These are phyloP conservation scores for Anthoscopus minutus DNA, from an alignment of 2,113 vertebrate genomes.

Conservation along the genomic window DNA sequence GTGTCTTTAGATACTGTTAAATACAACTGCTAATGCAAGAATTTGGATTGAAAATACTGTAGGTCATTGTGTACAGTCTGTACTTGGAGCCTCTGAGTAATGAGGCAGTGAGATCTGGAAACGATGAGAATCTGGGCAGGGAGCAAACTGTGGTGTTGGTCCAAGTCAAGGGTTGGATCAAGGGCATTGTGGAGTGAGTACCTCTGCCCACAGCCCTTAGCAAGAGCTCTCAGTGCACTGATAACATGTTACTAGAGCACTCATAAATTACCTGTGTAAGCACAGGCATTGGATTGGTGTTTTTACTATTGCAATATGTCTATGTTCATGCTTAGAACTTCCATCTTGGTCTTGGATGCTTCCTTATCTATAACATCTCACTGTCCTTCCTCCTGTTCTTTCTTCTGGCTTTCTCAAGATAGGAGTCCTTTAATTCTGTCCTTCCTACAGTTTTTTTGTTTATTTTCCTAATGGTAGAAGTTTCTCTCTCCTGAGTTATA, in stretches of 20 bases:
- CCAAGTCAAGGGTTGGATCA: not conserved
- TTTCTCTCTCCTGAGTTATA: not conserved
- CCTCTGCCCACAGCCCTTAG: not conserved
- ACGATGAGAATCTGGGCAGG: not conserved
- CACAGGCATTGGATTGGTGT: not conserved
- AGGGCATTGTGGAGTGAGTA: not conserved
- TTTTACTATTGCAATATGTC: not conserved
- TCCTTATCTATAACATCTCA: not conserved
- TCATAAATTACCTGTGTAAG: not conserved
- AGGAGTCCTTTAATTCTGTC: not conserved
- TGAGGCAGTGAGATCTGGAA: not conserved
- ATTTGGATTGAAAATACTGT: not conserved
- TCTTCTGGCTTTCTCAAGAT: not conserved
- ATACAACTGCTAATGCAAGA: not conserved
- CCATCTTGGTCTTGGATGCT: not conserved
- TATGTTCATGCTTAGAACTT: not conserved
- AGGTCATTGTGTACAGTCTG: not conserved
- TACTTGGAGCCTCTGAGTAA: not conserved
- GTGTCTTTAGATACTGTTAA: not conserved
- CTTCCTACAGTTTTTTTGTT: not conserved
- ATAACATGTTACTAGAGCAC: not conserved
- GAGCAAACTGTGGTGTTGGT: rapidly evolving
- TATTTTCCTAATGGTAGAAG: not conserved
- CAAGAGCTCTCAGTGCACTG: not conserved
- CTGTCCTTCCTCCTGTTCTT: not conserved